These are phyloP conservation scores for Perognathus longimembris DNA, from an alignment of 2,113 vertebrate species.

Conservation along the genomic window DNA sequence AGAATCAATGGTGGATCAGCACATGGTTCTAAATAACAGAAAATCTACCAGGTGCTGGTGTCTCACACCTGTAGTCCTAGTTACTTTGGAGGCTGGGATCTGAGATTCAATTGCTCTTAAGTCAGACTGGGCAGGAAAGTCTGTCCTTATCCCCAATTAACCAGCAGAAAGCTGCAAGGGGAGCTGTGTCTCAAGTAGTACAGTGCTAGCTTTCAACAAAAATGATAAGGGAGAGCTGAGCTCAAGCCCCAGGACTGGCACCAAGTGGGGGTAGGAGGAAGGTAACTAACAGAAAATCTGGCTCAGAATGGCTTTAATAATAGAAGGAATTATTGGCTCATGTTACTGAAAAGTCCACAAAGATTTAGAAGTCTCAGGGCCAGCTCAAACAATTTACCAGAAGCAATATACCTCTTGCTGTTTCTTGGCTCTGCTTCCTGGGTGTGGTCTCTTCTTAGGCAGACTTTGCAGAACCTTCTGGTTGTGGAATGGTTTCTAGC, in stretches of 20 bases:
- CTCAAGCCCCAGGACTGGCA: no score
- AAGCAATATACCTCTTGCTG: neutral
- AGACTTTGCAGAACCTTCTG: neutral
- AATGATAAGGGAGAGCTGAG: no score
- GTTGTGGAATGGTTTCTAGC: neutral
- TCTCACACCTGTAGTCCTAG: no score
- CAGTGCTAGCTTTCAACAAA: no score
- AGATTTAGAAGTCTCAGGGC: neutral
- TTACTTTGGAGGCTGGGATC: no score
- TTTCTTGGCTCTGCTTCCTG: neutral
- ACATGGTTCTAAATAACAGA: constrained; percentile 6
- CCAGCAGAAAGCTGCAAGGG: no score
- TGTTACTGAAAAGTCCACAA: neutral
- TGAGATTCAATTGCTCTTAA: no score
- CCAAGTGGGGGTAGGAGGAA: no score
- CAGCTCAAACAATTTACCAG: neutral
- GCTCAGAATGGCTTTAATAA: neutral
- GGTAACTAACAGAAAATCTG: neutral
- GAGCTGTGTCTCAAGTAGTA: no score
- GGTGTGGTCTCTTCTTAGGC: neutral
- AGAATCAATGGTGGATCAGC: neutral
- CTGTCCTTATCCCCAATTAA: no score
- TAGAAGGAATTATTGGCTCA: neutral
- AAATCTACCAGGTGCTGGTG: neutral
- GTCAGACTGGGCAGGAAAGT: no score